Evolutionary conservation across 2,888 invertebrate genomes (phyloP).

Genomic region (Mycalesis mineus): DNA sequence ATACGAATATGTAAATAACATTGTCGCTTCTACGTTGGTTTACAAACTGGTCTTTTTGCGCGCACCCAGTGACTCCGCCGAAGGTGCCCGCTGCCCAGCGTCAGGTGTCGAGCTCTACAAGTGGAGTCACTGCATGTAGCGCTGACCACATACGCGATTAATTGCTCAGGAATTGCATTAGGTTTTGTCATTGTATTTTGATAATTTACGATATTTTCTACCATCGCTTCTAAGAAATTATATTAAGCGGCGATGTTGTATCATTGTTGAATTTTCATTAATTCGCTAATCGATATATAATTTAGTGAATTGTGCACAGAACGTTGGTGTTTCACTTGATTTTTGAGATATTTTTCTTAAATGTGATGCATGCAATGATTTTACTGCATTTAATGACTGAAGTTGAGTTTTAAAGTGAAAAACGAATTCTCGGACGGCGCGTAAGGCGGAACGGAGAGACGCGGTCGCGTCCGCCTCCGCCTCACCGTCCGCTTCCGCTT

Average conservation of each 20-base stretch:
- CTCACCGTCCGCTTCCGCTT: conserved; percentile 33
- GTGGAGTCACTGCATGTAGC: conserved; percentile 33
- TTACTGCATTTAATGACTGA: conserved; percentile 68
- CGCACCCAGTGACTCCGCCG: conserved; percentile 28
- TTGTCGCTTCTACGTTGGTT: conserved; percentile 53
- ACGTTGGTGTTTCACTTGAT: conserved; percentile 76
- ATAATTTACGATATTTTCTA: conserved; percentile 56
- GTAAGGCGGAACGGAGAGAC: conserved; percentile 32
- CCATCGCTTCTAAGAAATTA: conserved; percentile 56
- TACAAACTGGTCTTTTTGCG: conserved; percentile 32
- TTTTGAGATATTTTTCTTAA: conserved; percentile 72
- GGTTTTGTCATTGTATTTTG: conserved; percentile 60
- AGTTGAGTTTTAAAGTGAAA: conserved; percentile 59
- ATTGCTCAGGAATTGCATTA: conserved; percentile 76
- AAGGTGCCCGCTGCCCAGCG: background rate
- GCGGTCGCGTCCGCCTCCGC: background rate
- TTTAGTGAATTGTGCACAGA: conserved; percentile 74
- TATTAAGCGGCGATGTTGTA: conserved; percentile 53
- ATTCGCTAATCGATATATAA: conserved; percentile 57
- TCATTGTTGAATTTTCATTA: conserved; percentile 64
- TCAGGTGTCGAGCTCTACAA: background rate
- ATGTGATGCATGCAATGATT: conserved; percentile 68
- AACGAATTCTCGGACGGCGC: conserved; percentile 49
- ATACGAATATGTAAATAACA: conserved; percentile 55
- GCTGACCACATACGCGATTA: conserved; percentile 38